phyloP scores from a whole-genome alignment of 1,140 invertebrate genomes.

The Meloidogyne hapla region DNA sequence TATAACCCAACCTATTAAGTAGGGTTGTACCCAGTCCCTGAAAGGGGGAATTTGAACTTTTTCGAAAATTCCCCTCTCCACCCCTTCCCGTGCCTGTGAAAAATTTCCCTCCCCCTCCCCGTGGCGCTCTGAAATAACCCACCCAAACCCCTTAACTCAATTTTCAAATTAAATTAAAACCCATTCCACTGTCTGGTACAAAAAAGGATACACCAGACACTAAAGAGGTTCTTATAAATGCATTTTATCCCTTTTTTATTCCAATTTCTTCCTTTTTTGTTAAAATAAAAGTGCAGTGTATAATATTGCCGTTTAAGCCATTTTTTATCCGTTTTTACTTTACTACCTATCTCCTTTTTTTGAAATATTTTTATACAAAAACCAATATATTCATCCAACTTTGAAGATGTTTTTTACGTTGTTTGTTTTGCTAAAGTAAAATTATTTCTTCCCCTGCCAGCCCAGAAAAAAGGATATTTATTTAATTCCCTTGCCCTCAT shows the following conservation, averaged over 20 bases:
- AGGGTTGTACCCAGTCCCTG: too few species aligned
- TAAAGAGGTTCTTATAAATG: background rate
- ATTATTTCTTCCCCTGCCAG: too few species aligned
- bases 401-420: background rate
- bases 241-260: background rate
- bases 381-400: background rate
- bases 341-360: background rate
- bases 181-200: too few species aligned
- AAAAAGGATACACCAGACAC: too few species aligned
- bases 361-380: background rate
- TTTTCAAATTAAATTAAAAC: too few species aligned
- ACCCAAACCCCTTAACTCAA: too few species aligned
- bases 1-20: too few species aligned
- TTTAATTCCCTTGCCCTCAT: background rate
- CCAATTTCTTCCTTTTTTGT: background rate
- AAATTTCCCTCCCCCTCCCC: too few species aligned
- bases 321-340: background rate
- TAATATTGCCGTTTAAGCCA: background rate
- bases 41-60: too few species aligned
- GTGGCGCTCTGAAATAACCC: too few species aligned
- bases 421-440: background rate
- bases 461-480: background rate
- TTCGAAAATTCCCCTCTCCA: too few species aligned
- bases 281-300: background rate
- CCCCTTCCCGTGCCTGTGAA: too few species aligned